Percentiles rank a stretch among this genome's conserved stretches.
These are phyloP conservation scores for Ovis aries DNA, from an alignment of 2,113 vertebrate genomes.

Conservation along the genomic window DNA sequence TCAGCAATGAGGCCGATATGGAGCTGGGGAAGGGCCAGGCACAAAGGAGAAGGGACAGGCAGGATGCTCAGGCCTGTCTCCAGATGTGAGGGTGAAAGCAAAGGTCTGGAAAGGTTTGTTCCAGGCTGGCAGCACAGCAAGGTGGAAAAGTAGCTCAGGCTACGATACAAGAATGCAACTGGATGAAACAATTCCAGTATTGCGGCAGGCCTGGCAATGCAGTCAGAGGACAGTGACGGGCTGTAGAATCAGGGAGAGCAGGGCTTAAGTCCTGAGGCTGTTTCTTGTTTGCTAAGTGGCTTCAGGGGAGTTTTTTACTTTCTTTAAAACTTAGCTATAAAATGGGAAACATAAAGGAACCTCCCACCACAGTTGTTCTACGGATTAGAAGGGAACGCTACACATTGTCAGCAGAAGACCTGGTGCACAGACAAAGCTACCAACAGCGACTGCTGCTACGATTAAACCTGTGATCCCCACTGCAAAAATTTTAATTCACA, in stretches of 20 bases:
- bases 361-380: not conserved
- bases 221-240: not conserved
- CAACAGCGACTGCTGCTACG: not conserved
- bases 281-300: not conserved
- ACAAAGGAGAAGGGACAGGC: accelerated
- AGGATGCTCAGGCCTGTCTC: not conserved
- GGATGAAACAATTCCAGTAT: not conserved
- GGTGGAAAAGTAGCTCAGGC: not conserved
- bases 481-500: not conserved
- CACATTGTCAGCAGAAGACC: not conserved
- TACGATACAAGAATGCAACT: not conserved
- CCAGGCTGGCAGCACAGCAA: not conserved
- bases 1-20: not conserved
- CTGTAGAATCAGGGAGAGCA: not conserved
- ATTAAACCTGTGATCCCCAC: not conserved
- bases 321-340: not conserved
- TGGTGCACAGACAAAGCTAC: not conserved
- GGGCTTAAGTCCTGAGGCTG: not conserved
- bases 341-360: not conserved
- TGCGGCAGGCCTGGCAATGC: not conserved
- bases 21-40: not conserved
- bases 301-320: not conserved
- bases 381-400: not conserved
- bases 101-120: not conserved
- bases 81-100: accelerated